These are phyloP conservation scores for Drosophila gunungcola DNA, from an alignment of 1,140 invertebrate species.

Conservation along the genomic window DNA sequence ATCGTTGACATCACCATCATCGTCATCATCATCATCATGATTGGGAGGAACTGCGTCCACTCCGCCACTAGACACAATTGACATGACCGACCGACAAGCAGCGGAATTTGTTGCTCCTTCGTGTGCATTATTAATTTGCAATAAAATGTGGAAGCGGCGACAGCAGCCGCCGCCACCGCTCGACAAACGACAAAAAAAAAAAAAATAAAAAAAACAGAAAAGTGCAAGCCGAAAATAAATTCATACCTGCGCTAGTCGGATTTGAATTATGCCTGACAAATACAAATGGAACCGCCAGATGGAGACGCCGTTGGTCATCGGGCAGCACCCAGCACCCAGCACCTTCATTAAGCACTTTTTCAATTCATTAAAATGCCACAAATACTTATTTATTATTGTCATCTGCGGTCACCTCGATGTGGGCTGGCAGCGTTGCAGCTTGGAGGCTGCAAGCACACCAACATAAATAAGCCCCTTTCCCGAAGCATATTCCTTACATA, in stretches of 20 bases:
- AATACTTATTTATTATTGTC: conserved; percentile 83
- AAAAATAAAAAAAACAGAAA: not conserved
- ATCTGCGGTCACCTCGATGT: conserved; percentile 51
- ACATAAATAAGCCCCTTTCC: conserved; percentile 1
- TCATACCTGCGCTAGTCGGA: conserved; percentile 65
- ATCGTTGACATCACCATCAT: not conserved
- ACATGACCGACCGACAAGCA: conserved; percentile 55
- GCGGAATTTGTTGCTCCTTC: conserved; percentile 21
- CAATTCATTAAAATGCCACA: conserved; percentile 78
- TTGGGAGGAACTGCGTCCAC: conserved; percentile 38
- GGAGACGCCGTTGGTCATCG: conserved; percentile 45
- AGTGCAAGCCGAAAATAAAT: conserved; percentile 63
- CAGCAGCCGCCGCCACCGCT: conserved; percentile 42
- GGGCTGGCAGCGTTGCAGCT: conserved; percentile 45
- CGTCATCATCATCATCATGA: conserved; percentile 7
- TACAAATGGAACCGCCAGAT: conserved; percentile 79
- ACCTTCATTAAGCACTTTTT: conserved; percentile 52
- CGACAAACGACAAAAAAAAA: not conserved
- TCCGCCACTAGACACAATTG: conserved; percentile 70
- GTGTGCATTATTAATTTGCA: conserved; percentile 82
- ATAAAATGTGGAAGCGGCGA: conserved; percentile 75
- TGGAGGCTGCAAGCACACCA: conserved; percentile 18
- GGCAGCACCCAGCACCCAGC: conserved; percentile 22
- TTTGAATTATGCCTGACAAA: conserved; percentile 80
- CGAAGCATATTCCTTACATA: not conserved